These are phyloP conservation scores for Agrilus biguttatus DNA, from an alignment of 2,888 invertebrate species.

Conservation along the genomic window DNA sequence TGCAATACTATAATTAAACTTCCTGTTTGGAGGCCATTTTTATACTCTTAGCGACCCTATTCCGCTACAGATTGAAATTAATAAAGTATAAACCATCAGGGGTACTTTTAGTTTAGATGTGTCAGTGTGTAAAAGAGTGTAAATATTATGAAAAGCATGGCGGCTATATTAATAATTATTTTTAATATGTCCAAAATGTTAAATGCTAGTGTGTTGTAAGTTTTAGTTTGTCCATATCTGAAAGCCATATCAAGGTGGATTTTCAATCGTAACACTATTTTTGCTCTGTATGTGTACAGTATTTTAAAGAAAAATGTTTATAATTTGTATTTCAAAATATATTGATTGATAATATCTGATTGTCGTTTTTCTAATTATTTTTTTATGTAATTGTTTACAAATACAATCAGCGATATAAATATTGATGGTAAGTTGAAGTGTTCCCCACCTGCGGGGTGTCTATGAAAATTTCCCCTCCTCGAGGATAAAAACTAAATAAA, in stretches of 20 bases:
- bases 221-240: conserved; percentile 31
- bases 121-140: conserved; percentile 24
- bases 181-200: conserved; percentile 20
- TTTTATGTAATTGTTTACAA: too few species aligned
- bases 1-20: too few species aligned
- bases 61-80: too few species aligned
- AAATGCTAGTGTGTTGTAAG: conserved; percentile 27
- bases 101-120: conserved; percentile 21
- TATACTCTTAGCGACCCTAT: too few species aligned
- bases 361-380: background rate
- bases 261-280: conserved; percentile 21
- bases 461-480: too few species aligned
- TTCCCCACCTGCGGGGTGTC: too few species aligned
- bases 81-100: conserved; percentile 16
- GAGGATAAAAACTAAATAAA: too few species aligned
- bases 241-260: conserved; percentile 32
- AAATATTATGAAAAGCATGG: conserved; percentile 28
- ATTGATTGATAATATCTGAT: conserved; percentile 25
- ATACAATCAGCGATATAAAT: too few species aligned
- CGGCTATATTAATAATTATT: conserved; percentile 29
- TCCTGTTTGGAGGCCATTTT: too few species aligned
- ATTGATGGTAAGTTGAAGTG: too few species aligned
- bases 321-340: conserved; percentile 70
- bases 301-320: conserved; percentile 65
- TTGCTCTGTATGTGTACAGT: conserved; percentile 51